Evolutionary conservation across 1,140 invertebrate genomes (phyloP).

Genomic region (Pogonomyrmex barbatus): DNA sequence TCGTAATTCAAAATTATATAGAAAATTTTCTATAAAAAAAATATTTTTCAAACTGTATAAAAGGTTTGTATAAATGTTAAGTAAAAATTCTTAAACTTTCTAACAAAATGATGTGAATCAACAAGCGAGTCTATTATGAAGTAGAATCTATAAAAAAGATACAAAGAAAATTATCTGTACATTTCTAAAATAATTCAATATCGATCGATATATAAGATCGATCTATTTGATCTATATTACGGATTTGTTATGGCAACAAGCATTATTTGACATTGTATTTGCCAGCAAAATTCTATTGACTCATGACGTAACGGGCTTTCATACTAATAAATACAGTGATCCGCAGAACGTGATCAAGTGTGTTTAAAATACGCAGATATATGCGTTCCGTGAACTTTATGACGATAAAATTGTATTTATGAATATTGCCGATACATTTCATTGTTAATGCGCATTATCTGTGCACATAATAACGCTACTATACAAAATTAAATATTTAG

Average conservation of each 20-base stretch:
- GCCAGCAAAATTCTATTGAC: conserved; percentile 33
- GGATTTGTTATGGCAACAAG: too few species aligned
- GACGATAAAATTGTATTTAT: conserved; percentile 19
- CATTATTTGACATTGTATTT: conserved; percentile 24
- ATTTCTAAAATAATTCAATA: background rate
- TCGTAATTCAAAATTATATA: background rate
- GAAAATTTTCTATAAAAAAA: background rate
- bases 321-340: conserved; percentile 14
- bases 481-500: conserved; percentile 11
- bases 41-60: background rate
- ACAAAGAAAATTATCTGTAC: background rate
- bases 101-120: background rate
- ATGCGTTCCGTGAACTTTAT: conserved; percentile 13
- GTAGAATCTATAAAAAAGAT: background rate
- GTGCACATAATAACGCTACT: background rate
- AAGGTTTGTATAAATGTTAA: background rate
- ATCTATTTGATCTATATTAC: background rate
- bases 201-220: background rate
- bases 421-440: background rate
- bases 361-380: conserved; percentile 1
- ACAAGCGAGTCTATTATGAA: background rate
- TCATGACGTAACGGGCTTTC: conserved; percentile 3
- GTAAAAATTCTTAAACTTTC: background rate
- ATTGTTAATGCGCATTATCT: conserved; percentile 21
- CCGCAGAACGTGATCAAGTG: conserved; percentile 28